These are phyloP conservation scores for Callinectes sapidus DNA, from an alignment of 2,888 invertebrate genomes.

Conservation along the genomic window DNA sequence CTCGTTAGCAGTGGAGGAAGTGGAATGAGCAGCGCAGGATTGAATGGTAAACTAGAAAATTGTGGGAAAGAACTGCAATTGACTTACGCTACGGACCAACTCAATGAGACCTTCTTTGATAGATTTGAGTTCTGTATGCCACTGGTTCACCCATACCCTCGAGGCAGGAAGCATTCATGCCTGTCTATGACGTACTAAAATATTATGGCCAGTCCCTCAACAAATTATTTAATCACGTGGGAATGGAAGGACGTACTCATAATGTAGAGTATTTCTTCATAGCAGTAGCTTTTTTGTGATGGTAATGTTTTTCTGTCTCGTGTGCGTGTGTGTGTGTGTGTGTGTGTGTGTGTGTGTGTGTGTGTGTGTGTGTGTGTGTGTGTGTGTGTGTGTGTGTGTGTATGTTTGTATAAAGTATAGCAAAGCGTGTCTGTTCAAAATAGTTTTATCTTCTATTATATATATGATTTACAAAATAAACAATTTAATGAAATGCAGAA, in stretches of 20 bases:
- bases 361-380: too few species aligned
- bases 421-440: background rate
- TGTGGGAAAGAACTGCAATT: background rate
- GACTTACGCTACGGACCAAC: background rate
- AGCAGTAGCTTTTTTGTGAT: background rate
- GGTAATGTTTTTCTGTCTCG: background rate
- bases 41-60: background rate
- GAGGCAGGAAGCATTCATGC: background rate
- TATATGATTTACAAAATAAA: too few species aligned
- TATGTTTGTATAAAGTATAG: too few species aligned
- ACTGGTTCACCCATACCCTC: background rate
- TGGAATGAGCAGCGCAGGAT: background rate
- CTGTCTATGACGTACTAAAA: background rate
- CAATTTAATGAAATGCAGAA: too few species aligned
- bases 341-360: too few species aligned
- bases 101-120: background rate
- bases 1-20: background rate
- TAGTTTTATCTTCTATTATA: too few species aligned
- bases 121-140: background rate
- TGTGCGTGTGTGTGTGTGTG: too few species aligned
- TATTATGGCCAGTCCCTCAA: background rate
- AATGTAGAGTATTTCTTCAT: background rate
- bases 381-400: too few species aligned
- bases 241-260: background rate
- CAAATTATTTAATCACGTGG: background rate